Base-by-base conservation (phyloP, 2,888 invertebrate species). In the Pristionchus japonicus region DNA sequence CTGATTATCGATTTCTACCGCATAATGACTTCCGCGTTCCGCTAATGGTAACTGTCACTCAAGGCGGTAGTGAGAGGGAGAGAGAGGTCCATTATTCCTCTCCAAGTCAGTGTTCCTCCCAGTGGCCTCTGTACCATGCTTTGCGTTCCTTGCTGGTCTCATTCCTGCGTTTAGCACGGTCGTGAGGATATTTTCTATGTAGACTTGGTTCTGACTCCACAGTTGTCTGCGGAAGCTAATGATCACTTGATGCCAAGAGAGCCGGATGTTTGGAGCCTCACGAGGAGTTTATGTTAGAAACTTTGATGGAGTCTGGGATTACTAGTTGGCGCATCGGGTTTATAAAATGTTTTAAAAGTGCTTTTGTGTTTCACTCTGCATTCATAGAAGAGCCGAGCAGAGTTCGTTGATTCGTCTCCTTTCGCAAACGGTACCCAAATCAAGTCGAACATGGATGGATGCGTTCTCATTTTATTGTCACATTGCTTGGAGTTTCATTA, bases 41-140 rank as follows among this genome's bases (percentile, higher is more conserved):
- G 37, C 37, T 37, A 31, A 70, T 70, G 70, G 34, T 70, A 70
- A 77, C 77, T 77, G 77, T 77, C 77, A 77, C 77, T 40, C 23
- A 47, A 20, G 77, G 43, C 70, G n/a, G n/a, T n/a, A n/a, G n/a
- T 34, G 70, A 37, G 70, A 37, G n/a, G n/a, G n/a, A n/a, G n/a
- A 70, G 70, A 37, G 70, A 1, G 43, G 27, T 77, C 77, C 77
- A 77, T 77, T 77, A 47, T 77, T n/a, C n/a, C 47, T 6, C 52
- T 23, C 52, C 47, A 47, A 13, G n/a, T n/a, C n/a, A n/a, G n/a
- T n/a, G 43, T 43, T 43, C 64, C 64, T 11, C 64, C 64, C 52
- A 64, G 27, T 27, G 61, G 9, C n/a, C 67, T 34, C 67, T 3
- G 37, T 37, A 37, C 37, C 31, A 31, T 13, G 27, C 23, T 31